phyloP scores from a whole-genome alignment of 2,113 vertebrate species.

The Eptesicus fuscus region DNA sequence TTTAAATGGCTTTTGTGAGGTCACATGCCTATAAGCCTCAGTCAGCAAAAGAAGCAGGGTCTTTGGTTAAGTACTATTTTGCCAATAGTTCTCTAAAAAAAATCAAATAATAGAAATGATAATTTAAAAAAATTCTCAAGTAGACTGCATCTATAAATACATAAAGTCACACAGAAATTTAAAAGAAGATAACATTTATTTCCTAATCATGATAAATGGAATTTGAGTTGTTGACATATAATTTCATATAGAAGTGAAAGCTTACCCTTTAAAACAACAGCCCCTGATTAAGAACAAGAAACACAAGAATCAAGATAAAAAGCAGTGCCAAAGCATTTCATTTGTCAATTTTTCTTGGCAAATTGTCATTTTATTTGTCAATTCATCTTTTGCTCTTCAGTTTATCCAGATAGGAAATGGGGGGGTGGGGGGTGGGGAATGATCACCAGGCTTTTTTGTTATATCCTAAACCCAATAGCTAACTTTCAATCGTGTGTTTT shows the following conservation, averaged over 20 bases:
- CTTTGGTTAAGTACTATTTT: not conserved
- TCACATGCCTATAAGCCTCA: not conserved
- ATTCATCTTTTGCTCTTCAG: constrained; percentile 27
- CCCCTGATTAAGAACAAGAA: not conserved
- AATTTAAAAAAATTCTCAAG: not conserved
- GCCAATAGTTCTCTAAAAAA: not conserved
- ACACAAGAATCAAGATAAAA: constrained; percentile 25
- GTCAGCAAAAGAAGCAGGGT: not conserved
- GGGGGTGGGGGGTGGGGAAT: too few species aligned
- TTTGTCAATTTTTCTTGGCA: constrained; percentile 53
- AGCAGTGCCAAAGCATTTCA: not conserved
- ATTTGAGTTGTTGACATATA: not conserved
- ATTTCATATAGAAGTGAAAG: not conserved
- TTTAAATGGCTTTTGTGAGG: not conserved
- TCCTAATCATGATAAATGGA: not conserved
- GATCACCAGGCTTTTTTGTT: constrained; percentile 1
- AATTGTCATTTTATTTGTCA: constrained; percentile 45
- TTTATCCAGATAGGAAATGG: constrained; percentile 10
- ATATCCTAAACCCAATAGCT: not conserved
- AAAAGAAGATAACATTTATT: not conserved
- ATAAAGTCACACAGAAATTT: not conserved
- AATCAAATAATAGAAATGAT: not conserved
- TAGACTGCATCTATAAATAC: not conserved
- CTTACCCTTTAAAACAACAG: not conserved
- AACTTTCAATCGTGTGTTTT: not conserved